These are phyloP conservation scores for Anagrus nilaparvatae DNA, from an alignment of 1,140 invertebrate species.

Conservation along the genomic window DNA sequence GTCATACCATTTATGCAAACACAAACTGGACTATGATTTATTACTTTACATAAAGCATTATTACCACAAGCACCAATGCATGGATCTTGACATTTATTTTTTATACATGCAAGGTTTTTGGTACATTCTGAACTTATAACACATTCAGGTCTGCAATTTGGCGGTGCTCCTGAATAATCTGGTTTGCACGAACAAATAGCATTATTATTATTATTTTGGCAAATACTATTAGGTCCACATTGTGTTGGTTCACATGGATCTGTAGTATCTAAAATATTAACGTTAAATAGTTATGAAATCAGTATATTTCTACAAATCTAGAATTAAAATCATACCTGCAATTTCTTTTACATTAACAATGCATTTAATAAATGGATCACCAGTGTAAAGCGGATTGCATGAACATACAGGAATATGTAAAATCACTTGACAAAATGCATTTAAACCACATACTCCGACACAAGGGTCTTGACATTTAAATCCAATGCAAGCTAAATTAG, in stretches of 20 bases:
- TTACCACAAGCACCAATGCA: slow-evolving; percentile 47
- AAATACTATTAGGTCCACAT: slow-evolving; percentile 57
- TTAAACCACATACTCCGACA: slow-evolving; percentile 59
- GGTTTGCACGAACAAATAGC: slow-evolving; percentile 53
- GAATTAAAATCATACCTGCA: not conserved
- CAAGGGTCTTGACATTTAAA: slow-evolving; percentile 65
- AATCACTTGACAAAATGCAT: slow-evolving; percentile 62
- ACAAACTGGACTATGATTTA: slow-evolving; percentile 45
- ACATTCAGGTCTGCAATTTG: slow-evolving; percentile 60
- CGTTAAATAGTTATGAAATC: not conserved
- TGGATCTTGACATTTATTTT: slow-evolving; percentile 44
- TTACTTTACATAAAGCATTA: slow-evolving; percentile 43
- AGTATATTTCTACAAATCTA: not conserved
- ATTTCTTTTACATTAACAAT: slow-evolving; percentile 29
- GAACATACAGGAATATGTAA: slow-evolving; percentile 62
- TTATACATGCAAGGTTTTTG: slow-evolving; percentile 37
- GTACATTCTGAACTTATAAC: slow-evolving; percentile 45
- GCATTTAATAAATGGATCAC: slow-evolving; percentile 58
- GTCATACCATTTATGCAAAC: slow-evolving; percentile 37
- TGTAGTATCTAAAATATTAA: slow-evolving; percentile 22
- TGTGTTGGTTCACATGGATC: slow-evolving; percentile 56
- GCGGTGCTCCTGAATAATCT: slow-evolving; percentile 54
- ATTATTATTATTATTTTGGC: slow-evolving; percentile 47
- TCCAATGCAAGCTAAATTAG: slow-evolving; percentile 57
- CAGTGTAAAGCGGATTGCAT: slow-evolving; percentile 57